phyloP scores from a whole-genome alignment of 2,797 vertebrate species.

The Sebastes taczanowskii region DNA sequence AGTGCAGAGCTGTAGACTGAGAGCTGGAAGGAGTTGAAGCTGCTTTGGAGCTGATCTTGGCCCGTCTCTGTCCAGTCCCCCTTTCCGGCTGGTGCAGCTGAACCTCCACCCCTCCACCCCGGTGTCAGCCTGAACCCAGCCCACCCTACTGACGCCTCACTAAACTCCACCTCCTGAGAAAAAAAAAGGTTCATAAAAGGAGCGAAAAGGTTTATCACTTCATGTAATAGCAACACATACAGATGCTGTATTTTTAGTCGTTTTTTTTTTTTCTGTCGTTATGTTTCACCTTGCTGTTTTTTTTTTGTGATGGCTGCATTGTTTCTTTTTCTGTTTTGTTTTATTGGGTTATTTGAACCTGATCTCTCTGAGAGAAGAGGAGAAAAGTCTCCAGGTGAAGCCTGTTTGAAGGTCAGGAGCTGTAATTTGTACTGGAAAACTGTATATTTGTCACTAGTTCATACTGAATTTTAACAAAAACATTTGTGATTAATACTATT shows the following conservation, averaged over 20 bases:
- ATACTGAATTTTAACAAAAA: constrained; percentile 80
- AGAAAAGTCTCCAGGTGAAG: constrained; percentile 49
- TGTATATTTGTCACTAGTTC: constrained; percentile 80
- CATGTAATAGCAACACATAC: constrained; percentile 61
- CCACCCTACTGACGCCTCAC: constrained; percentile 51
- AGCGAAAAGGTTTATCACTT: constrained; percentile 50
- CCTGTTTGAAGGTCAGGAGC: constrained; percentile 61
- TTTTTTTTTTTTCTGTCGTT: constrained; percentile 40
- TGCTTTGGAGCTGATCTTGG: constrained; percentile 73
- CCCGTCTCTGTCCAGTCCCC: constrained; percentile 65
- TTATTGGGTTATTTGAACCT: constrained; percentile 62
- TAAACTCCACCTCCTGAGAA: constrained; percentile 63
- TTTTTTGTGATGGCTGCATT: constrained; percentile 59
- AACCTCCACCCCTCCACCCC: constrained; percentile 4
- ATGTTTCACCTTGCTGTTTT: constrained; percentile 60
- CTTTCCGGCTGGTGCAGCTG: constrained; percentile 38
- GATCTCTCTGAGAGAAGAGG: constrained; percentile 59
- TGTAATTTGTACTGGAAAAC: constrained; percentile 71
- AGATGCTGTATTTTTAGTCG: constrained; percentile 70
- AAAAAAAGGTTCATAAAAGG: constrained; percentile 25
- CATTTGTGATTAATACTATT: constrained; percentile 83
- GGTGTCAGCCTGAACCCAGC: constrained; percentile 35
- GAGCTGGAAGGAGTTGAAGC: constrained; percentile 78
- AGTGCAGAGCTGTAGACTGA: constrained; percentile 60
- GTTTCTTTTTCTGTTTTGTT: constrained; percentile 63